Conservation (phyloP, 1,140 invertebrate species). For the Drosophila ambigua region DNA sequence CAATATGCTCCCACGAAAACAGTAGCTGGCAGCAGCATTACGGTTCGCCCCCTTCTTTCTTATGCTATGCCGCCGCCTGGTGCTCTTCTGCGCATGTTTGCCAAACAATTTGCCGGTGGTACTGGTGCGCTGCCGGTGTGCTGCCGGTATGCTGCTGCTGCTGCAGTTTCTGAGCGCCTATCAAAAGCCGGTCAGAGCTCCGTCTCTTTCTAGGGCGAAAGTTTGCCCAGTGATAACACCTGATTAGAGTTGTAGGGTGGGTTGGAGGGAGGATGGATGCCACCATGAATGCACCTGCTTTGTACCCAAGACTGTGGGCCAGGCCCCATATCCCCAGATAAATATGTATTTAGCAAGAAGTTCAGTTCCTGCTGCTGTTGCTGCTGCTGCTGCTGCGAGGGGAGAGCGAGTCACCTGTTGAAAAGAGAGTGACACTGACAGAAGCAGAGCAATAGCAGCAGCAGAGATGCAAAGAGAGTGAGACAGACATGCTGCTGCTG, state of each 20-base stretch:
- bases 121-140: not conserved
- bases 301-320: conserved; percentile 17
- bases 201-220: conserved; percentile 17
- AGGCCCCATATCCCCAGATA: not conserved
- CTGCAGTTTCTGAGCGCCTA: not conserved
- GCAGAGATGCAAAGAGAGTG: not conserved
- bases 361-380: conserved; percentile 12
- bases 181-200: not conserved
- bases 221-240: conserved; percentile 38
- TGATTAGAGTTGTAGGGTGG: conserved; percentile 36
- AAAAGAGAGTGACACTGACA: not conserved
- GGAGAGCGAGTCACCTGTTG: no score
- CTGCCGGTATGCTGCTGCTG: not conserved
- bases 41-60: not conserved
- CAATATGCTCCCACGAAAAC: no score
- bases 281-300: conserved; percentile 44
- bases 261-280: no score
- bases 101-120: not conserved
- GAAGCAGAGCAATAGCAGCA: not conserved
- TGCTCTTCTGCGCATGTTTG: conserved; percentile 20
- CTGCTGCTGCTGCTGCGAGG: conserved; percentile 5
- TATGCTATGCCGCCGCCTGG: not conserved
- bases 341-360: conserved; percentile 45
- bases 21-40: not conserved
- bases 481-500: conserved; percentile 18